These are phyloP conservation scores for Lordiphosa collinella DNA, from an alignment of 1,140 invertebrate genomes.

Conservation along the genomic window DNA sequence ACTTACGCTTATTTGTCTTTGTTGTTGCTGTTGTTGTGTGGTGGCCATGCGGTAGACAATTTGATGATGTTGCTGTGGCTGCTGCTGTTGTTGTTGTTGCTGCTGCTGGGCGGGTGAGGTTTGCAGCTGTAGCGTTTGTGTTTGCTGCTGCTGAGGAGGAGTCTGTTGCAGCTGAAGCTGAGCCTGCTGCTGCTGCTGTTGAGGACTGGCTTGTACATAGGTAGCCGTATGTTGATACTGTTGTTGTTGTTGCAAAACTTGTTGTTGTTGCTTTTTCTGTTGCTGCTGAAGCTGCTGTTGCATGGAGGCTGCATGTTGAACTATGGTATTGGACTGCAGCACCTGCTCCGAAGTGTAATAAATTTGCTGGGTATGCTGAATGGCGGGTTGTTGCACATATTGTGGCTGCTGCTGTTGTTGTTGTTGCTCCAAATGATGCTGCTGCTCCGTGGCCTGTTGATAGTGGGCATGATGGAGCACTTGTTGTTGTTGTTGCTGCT, in stretches of 20 bases:
- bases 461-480: constrained; percentile 53
- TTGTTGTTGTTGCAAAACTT: constrained; percentile 40
- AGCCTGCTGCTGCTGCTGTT: constrained; percentile 31
- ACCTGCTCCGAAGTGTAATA: constrained; percentile 72
- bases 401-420: constrained; percentile 57
- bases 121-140: constrained; percentile 74
- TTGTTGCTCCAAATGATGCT: constrained; percentile 47
- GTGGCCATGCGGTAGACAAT: constrained; percentile 71
- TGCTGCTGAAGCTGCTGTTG: constrained; percentile 80
- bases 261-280: constrained; percentile 71
- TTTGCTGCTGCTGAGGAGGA: constrained; percentile 41
- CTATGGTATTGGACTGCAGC: constrained; percentile 56
- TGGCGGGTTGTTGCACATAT: constrained; percentile 58
- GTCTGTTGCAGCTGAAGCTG: constrained; percentile 51
- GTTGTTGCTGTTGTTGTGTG: constrained; percentile 47
- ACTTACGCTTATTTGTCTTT: constrained; percentile 55
- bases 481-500: constrained; percentile 52
- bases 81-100: constrained; percentile 53
- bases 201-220: constrained; percentile 61
- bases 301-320: constrained; percentile 53
- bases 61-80: constrained; percentile 58
- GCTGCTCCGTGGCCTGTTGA: constrained; percentile 29
- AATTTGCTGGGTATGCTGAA: constrained; percentile 65
- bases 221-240: constrained; percentile 41
- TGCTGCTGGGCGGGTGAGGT: constrained; percentile 44